Evolutionary conservation across 2,113 vertebrate genomes (phyloP).

Genomic region (Onychostruthus taczanowskii): DNA sequence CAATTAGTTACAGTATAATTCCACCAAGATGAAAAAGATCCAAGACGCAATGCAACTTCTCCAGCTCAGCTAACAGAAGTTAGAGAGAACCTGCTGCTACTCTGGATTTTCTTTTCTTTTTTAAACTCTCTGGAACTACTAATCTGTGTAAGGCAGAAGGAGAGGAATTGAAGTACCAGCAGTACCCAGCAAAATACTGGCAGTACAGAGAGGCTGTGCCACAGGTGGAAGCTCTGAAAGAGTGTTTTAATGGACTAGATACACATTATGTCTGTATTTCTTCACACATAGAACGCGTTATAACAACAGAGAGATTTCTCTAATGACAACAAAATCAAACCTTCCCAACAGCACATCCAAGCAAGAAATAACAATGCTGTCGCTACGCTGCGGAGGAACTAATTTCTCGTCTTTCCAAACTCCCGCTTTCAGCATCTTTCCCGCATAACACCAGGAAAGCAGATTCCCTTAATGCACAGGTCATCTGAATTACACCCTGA

Average conservation of each 20-base stretch:
- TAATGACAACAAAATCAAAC: slow-evolving; percentile 70
- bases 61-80: slow-evolving; percentile 32
- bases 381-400: not conserved
- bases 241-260: slow-evolving; percentile 50
- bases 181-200: slow-evolving; percentile 36
- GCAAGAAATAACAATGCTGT: slow-evolving; percentile 66
- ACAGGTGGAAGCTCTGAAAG: slow-evolving; percentile 60
- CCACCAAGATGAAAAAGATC: slow-evolving; percentile 70
- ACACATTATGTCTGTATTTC: slow-evolving; percentile 66
- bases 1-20: slow-evolving; percentile 78
- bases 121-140: not conserved
- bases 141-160: not conserved
- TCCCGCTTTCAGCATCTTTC: slow-evolving; percentile 41
- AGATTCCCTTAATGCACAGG: slow-evolving; percentile 1
- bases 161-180: not conserved
- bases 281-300: slow-evolving; percentile 69
- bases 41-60: slow-evolving; percentile 59
- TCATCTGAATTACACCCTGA: not conserved
- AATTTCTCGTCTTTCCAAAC: slow-evolving; percentile 28
- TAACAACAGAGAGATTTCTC: slow-evolving; percentile 67
- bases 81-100: not conserved
- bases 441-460: not conserved
- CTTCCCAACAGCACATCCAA: slow-evolving; percentile 62
- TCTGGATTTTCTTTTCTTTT: not conserved
- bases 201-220: slow-evolving; percentile 31